Evolutionary conservation across 2,797 vertebrate species (phyloP).

Genomic region (Manis pentadactyla): DNA sequence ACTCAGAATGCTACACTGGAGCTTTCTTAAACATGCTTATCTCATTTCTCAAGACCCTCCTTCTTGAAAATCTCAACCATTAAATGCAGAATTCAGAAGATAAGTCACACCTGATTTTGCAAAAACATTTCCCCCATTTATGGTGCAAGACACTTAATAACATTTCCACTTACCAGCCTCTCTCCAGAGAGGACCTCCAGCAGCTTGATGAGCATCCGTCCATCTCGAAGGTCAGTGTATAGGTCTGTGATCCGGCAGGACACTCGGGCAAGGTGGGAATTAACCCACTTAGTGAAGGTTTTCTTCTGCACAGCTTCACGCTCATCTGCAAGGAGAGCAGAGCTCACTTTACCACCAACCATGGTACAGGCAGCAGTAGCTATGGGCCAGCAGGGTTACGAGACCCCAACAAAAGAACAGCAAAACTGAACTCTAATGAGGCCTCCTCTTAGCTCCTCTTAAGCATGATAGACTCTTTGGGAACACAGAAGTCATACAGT

Average conservation of each 20-base stretch:
- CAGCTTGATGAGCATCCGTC: conserved; percentile 97
- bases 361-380: neutral
- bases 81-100: neutral
- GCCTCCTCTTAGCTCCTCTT: neutral
- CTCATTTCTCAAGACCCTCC: neutral
- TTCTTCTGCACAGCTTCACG: conserved; percentile 95
- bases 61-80: neutral
- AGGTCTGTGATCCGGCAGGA: conserved; percentile 93
- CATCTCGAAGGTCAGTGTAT: conserved; percentile 94
- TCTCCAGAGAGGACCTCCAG: conserved; percentile 96
- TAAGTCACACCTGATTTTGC: neutral
- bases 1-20: neutral
- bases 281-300: conserved; percentile 95
- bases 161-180: conserved; percentile 90
- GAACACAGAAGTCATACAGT: neutral
- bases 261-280: conserved; percentile 92
- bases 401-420: neutral
- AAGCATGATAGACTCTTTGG: neutral
- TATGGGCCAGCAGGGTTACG: neutral
- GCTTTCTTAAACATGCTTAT: neutral
- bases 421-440: neutral
- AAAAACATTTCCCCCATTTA: neutral
- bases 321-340: conserved; percentile 88
- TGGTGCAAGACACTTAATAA: accelerated
- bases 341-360: neutral